phyloP scores from a whole-genome alignment of 1,140 invertebrate species.

The Magallana ariakensis region DNA sequence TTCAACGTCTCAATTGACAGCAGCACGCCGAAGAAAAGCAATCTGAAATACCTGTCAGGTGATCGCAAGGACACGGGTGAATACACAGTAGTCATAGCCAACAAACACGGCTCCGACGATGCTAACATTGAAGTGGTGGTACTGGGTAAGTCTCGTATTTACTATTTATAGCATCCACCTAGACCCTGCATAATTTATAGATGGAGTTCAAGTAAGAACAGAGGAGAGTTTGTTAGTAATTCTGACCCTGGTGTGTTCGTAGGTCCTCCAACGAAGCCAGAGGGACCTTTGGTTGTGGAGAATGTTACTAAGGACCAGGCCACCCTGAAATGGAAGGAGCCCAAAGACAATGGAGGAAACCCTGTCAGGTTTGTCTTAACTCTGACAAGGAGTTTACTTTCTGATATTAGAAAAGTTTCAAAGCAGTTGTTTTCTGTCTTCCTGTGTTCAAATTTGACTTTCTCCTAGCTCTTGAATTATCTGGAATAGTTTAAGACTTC shows the following conservation, averaged over 20 bases:
- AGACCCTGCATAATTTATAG: no score
- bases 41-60: constrained; percentile 93
- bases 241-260: constrained; percentile 61
- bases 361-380: constrained; percentile 86
- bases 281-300: constrained; percentile 90
- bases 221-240: not conserved
- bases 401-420: no score
- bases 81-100: constrained; percentile 96
- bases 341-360: constrained; percentile 95
- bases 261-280: constrained; percentile 93
- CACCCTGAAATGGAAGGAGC: constrained; percentile 94
- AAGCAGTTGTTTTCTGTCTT: no score
- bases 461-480: no score
- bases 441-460: no score
- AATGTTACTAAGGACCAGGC: constrained; percentile 82
- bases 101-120: constrained; percentile 95
- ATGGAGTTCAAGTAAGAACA: no score
- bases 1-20: constrained; percentile 63
- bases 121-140: constrained; percentile 97
- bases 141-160: constrained; percentile 84
- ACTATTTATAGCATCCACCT: no score
- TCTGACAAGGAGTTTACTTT: no score
- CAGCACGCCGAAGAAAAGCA: constrained; percentile 65
- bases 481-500: no score
- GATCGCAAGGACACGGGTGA: constrained; percentile 95